Percentiles rank a stretch among this genome's conserved stretches.
Conservation (phyloP, 2,797 vertebrate genomes). For the Lepus oiostolus region DNA sequence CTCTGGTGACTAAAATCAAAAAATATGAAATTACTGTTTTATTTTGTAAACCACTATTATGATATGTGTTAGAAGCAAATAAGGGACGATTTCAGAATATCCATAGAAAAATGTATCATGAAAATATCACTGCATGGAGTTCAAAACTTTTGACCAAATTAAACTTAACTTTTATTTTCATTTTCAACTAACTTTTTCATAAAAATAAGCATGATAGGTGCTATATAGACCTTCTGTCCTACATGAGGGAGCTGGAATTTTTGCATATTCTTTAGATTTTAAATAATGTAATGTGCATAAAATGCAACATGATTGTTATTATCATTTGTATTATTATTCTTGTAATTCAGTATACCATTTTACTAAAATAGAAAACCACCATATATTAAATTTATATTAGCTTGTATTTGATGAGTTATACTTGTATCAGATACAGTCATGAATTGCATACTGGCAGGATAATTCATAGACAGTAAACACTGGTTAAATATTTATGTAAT, state of each 20-base stretch:
- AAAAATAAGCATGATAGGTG: background rate
- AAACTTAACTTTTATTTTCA: too few relatives aligned
- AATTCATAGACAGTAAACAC: background rate
- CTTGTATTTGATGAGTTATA: slow-evolving; percentile 16
- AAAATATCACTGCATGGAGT: too few relatives aligned
- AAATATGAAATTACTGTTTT: background rate
- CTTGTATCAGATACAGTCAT: background rate
- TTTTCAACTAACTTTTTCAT: too few relatives aligned
- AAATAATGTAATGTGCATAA: background rate
- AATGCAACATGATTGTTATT: background rate
- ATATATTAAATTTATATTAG: background rate
- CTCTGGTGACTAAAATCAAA: slow-evolving; percentile 16
- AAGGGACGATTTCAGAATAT: too few relatives aligned
- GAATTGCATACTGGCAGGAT: too few relatives aligned
- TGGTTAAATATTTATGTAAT: background rate
- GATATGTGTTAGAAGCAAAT: background rate
- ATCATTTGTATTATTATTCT: background rate
- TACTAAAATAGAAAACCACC: background rate
- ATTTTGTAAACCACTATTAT: background rate
- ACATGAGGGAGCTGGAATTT: background rate
- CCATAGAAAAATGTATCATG: too few relatives aligned
- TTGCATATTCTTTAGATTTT: background rate
- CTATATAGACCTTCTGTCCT: background rate
- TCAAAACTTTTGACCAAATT: too few relatives aligned
- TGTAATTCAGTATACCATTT: background rate